A percentile compares a stretch with the other conserved stretches of the same genome.
These are phyloP conservation scores for Diarsia mendica DNA, from an alignment of 2,888 invertebrate species.

Conservation along the genomic window DNA sequence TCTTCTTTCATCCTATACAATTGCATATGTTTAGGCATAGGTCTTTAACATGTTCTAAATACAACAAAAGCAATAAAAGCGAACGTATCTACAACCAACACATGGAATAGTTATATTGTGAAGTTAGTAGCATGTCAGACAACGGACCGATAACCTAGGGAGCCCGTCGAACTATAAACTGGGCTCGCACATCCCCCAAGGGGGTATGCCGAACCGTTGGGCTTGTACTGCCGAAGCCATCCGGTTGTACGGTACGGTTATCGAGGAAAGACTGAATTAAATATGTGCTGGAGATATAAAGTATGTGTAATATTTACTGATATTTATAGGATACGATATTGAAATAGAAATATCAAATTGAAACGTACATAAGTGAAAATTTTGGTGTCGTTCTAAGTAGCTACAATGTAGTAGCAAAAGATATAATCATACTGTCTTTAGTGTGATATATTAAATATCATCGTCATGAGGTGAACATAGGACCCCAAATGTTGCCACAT, in stretches of 20 bases:
- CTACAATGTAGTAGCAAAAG: neutral
- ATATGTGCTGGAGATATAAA: conserved; percentile 21
- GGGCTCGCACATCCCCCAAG: conserved; percentile 57
- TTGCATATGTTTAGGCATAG: too few species aligned
- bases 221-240: conserved; percentile 43
- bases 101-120: conserved; percentile 46
- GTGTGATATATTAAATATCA: neutral
- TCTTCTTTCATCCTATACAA: too few species aligned
- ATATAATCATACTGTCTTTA: neutral
- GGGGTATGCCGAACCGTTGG: conserved; percentile 51
- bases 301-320: neutral
- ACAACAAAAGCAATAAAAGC: conserved; percentile 42
- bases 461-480: too few species aligned
- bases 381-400: neutral
- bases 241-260: conserved; percentile 32
- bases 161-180: conserved; percentile 63
- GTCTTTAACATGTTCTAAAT: neutral
- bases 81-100: conserved; percentile 29
- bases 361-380: neutral
- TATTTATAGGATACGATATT: neutral
- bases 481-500: too few species aligned
- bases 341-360: neutral
- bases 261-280: conserved; percentile 45
- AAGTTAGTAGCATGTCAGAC: conserved; percentile 63
- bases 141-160: conserved; percentile 62